Conservation (phyloP, 2,113 vertebrate genomes). For the Pelecanus crispus region DNA sequence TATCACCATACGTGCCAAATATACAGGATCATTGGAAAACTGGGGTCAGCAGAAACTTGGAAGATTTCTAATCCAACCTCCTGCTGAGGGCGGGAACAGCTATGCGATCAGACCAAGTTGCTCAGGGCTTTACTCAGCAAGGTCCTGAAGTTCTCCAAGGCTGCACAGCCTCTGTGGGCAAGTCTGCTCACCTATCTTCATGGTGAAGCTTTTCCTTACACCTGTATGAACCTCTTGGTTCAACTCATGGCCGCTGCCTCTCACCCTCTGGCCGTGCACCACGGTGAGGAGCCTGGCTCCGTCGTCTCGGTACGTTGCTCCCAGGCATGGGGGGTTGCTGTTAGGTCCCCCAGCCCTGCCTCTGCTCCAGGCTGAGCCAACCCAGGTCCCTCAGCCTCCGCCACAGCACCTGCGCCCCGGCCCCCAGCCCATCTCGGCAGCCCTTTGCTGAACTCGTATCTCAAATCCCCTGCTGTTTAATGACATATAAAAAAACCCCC, state of each 20-base stretch:
- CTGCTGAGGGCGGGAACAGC: neutral
- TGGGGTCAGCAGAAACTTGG: neutral
- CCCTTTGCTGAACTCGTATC: rapidly evolving
- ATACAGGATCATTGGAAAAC: rapidly evolving
- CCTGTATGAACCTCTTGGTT: neutral
- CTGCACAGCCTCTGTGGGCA: neutral
- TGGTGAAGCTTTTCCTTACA: neutral
- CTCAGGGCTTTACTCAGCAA: neutral
- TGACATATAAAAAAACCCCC: rapidly evolving
- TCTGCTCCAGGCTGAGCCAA: neutral
- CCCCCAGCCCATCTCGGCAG: neutral
- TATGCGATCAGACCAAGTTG: neutral
- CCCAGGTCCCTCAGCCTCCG: neutral
- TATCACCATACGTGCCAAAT: neutral
- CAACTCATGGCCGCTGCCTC: neutral
- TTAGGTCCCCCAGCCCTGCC: neutral
- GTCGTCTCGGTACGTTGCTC: neutral
- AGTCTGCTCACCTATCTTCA: neutral
- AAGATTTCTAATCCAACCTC: neutral
- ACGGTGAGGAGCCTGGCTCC: neutral
- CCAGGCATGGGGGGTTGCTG: neutral
- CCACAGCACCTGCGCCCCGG: rapidly evolving
- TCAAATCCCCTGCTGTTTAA: neutral
- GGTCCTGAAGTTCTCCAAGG: neutral
- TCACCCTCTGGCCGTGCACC: rapidly evolving